These are phyloP conservation scores for Melanotus villosus DNA, from an alignment of 2,888 invertebrate species.

Conservation along the genomic window DNA sequence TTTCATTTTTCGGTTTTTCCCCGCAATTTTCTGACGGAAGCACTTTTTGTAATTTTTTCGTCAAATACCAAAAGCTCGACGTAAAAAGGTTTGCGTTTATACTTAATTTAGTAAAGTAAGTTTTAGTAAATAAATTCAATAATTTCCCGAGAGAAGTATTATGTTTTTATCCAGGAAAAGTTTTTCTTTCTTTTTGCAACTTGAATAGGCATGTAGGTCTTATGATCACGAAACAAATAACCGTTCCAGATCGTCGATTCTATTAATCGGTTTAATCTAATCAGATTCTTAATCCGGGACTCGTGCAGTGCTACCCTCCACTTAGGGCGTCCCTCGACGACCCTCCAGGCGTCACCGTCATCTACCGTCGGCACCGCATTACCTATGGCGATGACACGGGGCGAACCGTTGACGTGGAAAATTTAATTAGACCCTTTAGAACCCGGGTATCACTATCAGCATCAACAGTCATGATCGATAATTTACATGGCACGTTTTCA, in stretches of 20 bases:
- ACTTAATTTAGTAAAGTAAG: too few species aligned
- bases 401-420: constrained; percentile 38
- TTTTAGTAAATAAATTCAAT: too few species aligned
- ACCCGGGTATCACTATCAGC: constrained; percentile 30
- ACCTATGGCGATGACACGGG: constrained; percentile 36
- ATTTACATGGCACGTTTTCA: constrained; percentile 29
- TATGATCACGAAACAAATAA: too few species aligned
- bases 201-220: too few species aligned
- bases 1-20: too few species aligned
- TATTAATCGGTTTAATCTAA: constrained; percentile 30
- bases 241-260: constrained; percentile 3
- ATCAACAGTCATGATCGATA: constrained; percentile 39
- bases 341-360: constrained; percentile 9
- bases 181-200: not conserved
- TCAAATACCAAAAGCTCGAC: too few species aligned
- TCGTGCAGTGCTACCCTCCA: constrained; percentile 3
- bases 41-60: too few species aligned
- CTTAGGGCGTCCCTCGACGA: constrained; percentile 20
- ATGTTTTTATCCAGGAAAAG: too few species aligned
- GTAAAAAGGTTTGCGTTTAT: too few species aligned
- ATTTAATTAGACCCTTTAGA: constrained; percentile 42
- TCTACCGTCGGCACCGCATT: constrained; percentile 19
- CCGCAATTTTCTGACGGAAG: too few species aligned
- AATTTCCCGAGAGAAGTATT: too few species aligned
- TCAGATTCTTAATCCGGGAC: constrained; percentile 30